These are phyloP conservation scores for Netelia virgata DNA, from an alignment of 2,888 invertebrate species.

Conservation along the genomic window DNA sequence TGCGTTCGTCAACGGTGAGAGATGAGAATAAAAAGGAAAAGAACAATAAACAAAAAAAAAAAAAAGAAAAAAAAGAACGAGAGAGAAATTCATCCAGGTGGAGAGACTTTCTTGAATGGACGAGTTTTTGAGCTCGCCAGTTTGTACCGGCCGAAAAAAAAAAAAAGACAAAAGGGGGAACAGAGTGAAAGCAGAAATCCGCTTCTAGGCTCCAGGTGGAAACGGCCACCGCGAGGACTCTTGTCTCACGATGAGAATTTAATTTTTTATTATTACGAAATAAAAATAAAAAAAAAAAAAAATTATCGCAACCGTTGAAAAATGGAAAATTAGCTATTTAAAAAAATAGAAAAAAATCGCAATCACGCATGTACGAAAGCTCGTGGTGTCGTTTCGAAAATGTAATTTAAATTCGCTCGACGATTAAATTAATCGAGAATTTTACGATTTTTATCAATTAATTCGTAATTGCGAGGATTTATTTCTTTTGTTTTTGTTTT, in stretches of 20 bases:
- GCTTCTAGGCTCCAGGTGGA: slow-evolving; percentile 11
- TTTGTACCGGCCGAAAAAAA: background rate
- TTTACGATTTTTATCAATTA: background rate
- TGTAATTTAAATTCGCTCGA: no score
- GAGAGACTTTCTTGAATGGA: slow-evolving; percentile 50
- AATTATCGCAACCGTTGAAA: background rate
- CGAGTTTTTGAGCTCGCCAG: slow-evolving; percentile 40
- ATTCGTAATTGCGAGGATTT: background rate
- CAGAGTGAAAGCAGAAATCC: slow-evolving; percentile 24
- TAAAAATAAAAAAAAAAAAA: background rate
- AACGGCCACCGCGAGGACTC: background rate
- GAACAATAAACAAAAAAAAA: background rate
- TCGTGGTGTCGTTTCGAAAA: no score
- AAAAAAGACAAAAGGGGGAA: slow-evolving; percentile 26
- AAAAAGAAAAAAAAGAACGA: background rate
- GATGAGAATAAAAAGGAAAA: slow-evolving; percentile 6
- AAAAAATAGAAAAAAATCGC: no score
- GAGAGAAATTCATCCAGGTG: slow-evolving; percentile 48
- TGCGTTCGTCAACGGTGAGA: slow-evolving; percentile 21
- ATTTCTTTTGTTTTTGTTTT: background rate
- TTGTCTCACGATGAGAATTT: background rate
- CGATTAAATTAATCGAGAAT: background rate
- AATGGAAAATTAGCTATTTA: no score
- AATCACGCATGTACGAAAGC: no score
- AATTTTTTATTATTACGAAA: background rate